Evolutionary conservation across 2,888 invertebrate genomes (phyloP).

Genomic region (Tenthredo amoena): DNA sequence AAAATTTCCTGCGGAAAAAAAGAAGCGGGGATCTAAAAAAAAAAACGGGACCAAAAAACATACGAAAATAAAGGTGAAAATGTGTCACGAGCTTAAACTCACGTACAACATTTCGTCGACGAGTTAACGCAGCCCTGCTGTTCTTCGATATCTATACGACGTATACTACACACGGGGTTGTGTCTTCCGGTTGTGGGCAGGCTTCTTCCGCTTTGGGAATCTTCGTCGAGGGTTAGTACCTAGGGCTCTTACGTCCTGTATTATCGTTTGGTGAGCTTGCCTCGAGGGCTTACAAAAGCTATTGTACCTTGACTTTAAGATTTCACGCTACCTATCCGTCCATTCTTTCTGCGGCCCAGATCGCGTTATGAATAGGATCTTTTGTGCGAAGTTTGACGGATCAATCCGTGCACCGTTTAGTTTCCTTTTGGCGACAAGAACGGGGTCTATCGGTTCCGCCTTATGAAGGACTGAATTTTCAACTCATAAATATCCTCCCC

Average conservation of each 20-base stretch:
- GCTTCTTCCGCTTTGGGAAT: conserved; percentile 12
- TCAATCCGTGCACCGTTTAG: conserved; percentile 63
- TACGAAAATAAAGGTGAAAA: background rate
- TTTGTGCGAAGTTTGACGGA: conserved; percentile 66
- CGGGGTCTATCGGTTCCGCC: background rate
- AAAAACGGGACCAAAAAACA: background rate
- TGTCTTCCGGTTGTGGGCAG: conserved; percentile 41
- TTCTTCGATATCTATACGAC: conserved; percentile 14
- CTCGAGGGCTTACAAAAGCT: conserved; percentile 65
- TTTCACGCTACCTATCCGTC: conserved; percentile 60
- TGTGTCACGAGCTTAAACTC: conserved; percentile 17
- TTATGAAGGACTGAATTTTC: background rate
- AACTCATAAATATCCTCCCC: background rate
- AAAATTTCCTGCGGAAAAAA: background rate
- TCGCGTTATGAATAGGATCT: conserved; percentile 60
- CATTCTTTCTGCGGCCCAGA: conserved; percentile 50
- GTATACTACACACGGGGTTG: conserved; percentile 18
- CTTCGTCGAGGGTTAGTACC: conserved; percentile 25
- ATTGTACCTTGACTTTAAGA: conserved; percentile 69
- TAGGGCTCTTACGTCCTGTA: conserved; percentile 59
- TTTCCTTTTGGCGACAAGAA: conserved; percentile 55
- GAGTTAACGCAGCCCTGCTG: conserved; percentile 20
- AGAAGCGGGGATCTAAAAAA: background rate
- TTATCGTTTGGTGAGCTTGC: conserved; percentile 61
- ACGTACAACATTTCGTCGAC: background rate